Evolutionary conservation across 1,140 invertebrate species (phyloP).

Genomic region (Leptestheria dahalacensis): DNA sequence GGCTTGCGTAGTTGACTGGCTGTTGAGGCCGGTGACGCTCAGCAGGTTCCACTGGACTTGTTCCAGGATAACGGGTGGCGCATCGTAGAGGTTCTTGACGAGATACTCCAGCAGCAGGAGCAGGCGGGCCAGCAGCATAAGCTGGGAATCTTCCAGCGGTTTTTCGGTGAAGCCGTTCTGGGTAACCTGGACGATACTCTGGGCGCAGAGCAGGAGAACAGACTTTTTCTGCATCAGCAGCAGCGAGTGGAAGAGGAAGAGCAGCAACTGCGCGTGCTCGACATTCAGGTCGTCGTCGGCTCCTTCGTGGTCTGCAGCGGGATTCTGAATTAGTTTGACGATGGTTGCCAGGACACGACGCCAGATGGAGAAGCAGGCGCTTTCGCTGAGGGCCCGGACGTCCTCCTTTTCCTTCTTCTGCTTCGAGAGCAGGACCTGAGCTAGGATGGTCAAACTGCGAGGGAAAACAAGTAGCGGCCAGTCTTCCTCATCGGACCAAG

Average conservation of each 20-base stretch:
- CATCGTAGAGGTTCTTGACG: slow-evolving; percentile 85
- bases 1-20: background rate
- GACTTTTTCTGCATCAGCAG: slow-evolving; percentile 93
- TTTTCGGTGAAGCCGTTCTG: slow-evolving; percentile 14
- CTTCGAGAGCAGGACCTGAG: slow-evolving; percentile 35
- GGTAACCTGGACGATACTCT: slow-evolving; percentile 26
- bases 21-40: slow-evolving; percentile 35
- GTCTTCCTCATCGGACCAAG: slow-evolving; percentile 37
- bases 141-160: slow-evolving; percentile 25
- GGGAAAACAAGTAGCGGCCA: slow-evolving; percentile 77
- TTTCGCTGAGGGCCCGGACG: slow-evolving; percentile 69
- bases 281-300: slow-evolving; percentile 74
- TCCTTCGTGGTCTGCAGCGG: slow-evolving; percentile 31
- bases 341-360: slow-evolving; percentile 71
- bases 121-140: slow-evolving; percentile 66
- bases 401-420: slow-evolving; percentile 9
- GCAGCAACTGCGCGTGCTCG: slow-evolving; percentile 80
- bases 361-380: slow-evolving; percentile 78
- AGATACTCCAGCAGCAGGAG: slow-evolving; percentile 86
- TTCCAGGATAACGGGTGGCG: slow-evolving; percentile 33
- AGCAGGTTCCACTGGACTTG: slow-evolving; percentile 66
- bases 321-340: slow-evolving; percentile 49
- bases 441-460: slow-evolving; percentile 62
- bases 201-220: slow-evolving; percentile 49
- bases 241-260: slow-evolving; percentile 86